Percentiles rank a stretch among this genome's conserved stretches.
Conservation (phyloP, 2,888 invertebrate genomes). For the Eristalinus sepulchralis region DNA sequence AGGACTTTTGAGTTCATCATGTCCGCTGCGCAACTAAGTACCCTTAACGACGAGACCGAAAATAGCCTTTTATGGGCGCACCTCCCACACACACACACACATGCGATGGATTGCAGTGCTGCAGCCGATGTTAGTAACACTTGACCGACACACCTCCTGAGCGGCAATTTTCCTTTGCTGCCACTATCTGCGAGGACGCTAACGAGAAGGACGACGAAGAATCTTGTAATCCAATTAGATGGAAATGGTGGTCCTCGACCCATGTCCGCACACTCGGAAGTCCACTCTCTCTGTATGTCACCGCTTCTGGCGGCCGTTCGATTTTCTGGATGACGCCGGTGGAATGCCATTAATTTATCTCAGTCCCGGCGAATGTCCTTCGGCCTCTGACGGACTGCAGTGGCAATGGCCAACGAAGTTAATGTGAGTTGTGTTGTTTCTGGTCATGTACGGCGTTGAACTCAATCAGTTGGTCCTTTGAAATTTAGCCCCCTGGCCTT, state of each 20-base stretch:
- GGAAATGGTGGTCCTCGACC: constrained; percentile 59
- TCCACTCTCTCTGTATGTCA: constrained; percentile 3
- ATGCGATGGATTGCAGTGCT: not conserved
- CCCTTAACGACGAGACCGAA: constrained; percentile 34
- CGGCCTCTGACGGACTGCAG: not conserved
- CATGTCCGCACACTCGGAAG: constrained; percentile 22
- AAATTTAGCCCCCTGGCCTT: not conserved
- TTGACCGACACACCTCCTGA: constrained; percentile 62
- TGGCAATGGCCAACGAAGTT: not conserved
- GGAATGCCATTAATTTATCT: constrained; percentile 37
- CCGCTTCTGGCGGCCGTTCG: not conserved
- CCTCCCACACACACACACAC: not conserved
- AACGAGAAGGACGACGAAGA: constrained; percentile 2
- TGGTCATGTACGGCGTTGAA: not conserved
- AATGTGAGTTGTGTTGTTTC: constrained; percentile 3
- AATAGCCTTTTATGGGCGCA: constrained; percentile 48
- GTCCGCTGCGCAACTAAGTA: constrained; percentile 22
- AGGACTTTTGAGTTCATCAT: constrained; percentile 33
- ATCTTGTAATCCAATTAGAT: constrained; percentile 64
- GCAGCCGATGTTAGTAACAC: constrained; percentile 8
- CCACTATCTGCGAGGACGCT: not conserved
- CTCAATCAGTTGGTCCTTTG: not conserved
- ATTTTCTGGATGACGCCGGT: not conserved
- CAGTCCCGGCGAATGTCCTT: not conserved
- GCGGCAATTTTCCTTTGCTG: constrained; percentile 48